Percentiles rank a stretch among this genome's conserved stretches.
Conservation (phyloP, 2,888 invertebrate genomes). For the Eupithecia exiguata region DNA sequence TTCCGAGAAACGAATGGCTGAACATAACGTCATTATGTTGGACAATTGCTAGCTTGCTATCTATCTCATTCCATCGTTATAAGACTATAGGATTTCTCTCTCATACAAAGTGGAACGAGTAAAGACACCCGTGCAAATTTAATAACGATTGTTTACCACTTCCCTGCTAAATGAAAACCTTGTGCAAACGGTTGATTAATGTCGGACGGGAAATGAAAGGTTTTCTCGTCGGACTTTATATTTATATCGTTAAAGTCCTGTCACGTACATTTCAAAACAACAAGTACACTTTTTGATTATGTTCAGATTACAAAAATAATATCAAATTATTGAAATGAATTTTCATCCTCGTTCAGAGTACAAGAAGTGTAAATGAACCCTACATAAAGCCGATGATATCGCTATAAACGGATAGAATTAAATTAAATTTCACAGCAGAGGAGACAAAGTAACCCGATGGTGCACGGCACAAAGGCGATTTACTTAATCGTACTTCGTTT, state of each 20-base stretch:
- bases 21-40: constrained; percentile 70
- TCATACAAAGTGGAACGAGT: constrained; percentile 63
- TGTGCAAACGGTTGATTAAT: constrained; percentile 69
- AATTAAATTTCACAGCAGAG: constrained; percentile 43
- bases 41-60: constrained; percentile 65
- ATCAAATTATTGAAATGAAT: background rate
- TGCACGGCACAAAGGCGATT: constrained; percentile 64
- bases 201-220: constrained; percentile 54
- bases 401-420: constrained; percentile 37
- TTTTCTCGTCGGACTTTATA: constrained; percentile 46
- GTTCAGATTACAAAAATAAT: background rate
- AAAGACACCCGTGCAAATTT: constrained; percentile 79
- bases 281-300: background rate
- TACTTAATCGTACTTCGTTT: constrained; percentile 66
- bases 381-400: constrained; percentile 29
- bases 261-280: background rate
- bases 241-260: background rate
- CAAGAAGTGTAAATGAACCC: constrained; percentile 35
- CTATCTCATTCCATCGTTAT: constrained; percentile 59
- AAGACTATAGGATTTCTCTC: constrained; percentile 65
- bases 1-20: constrained; percentile 63
- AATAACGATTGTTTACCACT: constrained; percentile 82
- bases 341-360: constrained; percentile 10
- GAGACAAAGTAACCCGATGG: constrained; percentile 51
- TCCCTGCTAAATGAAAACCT: constrained; percentile 72